Percentiles rank a stretch among this genome's conserved stretches.
Conservation (phyloP, 1,140 invertebrate genomes). For the Atta texana region DNA sequence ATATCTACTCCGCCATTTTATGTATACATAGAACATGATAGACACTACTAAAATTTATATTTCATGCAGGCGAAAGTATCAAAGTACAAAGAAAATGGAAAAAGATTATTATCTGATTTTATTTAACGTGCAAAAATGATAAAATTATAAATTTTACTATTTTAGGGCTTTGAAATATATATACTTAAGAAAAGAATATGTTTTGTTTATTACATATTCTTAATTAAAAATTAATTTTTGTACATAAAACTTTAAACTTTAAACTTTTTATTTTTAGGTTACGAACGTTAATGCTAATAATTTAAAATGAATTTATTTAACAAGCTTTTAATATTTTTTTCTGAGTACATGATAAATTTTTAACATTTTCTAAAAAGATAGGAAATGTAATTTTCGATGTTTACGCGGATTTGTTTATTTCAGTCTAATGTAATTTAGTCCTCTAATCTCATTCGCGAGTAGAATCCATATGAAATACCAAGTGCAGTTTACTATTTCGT, state of each 20-base stretch:
- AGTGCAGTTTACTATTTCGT: constrained; percentile 16
- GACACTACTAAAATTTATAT: constrained; percentile 57
- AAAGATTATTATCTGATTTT: constrained; percentile 67
- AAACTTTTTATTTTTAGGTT: not conserved
- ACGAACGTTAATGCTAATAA: not conserved
- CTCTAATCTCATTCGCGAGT: not conserved
- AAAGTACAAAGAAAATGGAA: constrained; percentile 60
- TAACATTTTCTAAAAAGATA: not conserved
- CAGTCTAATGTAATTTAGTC: constrained; percentile 12
- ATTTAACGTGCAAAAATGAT: not conserved
- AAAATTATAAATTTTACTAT: not conserved
- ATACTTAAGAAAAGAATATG: not conserved
- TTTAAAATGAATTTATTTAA: not conserved
- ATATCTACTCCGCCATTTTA: not conserved
- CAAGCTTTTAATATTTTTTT: not conserved
- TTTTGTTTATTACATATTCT: not conserved
- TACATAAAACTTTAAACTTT: not conserved
- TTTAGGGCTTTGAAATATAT: not conserved
- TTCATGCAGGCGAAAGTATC: constrained; percentile 21
- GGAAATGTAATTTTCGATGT: not conserved
- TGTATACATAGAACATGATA: not conserved
- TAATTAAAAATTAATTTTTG: not conserved
- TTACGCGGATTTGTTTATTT: constrained; percentile 1
- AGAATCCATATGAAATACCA: not conserved
- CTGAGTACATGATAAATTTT: not conserved